Percentiles rank a stretch among this genome's conserved stretches.
phyloP scores from a whole-genome alignment of 2,113 vertebrate genomes.

The Ochotona curzoniae region DNA sequence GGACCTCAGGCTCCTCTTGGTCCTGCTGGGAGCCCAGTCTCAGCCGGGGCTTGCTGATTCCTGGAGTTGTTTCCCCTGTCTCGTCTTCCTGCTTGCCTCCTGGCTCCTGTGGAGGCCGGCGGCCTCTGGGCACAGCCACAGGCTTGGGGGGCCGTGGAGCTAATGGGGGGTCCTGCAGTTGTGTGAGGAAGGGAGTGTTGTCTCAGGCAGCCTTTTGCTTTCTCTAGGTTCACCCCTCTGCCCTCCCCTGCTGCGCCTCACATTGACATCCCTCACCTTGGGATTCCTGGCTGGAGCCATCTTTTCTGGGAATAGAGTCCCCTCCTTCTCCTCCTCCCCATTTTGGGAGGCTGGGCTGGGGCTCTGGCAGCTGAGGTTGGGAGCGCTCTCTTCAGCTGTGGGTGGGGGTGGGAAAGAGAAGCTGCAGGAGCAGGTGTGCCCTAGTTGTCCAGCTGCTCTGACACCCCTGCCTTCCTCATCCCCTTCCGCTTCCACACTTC shows the following conservation, averaged over 20 bases:
- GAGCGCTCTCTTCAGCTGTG: slow-evolving; percentile 80
- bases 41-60: slow-evolving; percentile 45
- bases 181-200: not conserved
- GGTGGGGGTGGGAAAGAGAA: not conserved
- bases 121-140: slow-evolving; percentile 76
- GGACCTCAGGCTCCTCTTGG: slow-evolving; percentile 71
- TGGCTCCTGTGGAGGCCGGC: slow-evolving; percentile 65
- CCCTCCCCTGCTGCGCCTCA: not conserved
- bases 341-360: slow-evolving; percentile 71
- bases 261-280: slow-evolving; percentile 70
- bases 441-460: not conserved
- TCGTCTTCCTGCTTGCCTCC: slow-evolving; percentile 72
- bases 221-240: too few relatives aligned
- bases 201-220: not conserved
- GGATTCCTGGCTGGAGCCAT: slow-evolving; percentile 46
- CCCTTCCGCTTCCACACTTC: not conserved
- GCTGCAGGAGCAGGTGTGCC: not conserved
- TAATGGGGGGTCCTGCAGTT: slow-evolving; percentile 72
- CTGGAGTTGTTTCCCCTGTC: not conserved
- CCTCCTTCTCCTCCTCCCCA: slow-evolving; percentile 66
- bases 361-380: slow-evolving; percentile 65
- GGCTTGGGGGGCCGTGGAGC: slow-evolving; percentile 76
- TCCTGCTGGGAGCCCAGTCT: slow-evolving; percentile 74
- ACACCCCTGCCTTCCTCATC: not conserved
- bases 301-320: slow-evolving; percentile 61